Evolutionary conservation across 2,797 vertebrate species (phyloP), one percentile per base, ranked within the genome.

Genomic region (Momotus momota): DNA sequence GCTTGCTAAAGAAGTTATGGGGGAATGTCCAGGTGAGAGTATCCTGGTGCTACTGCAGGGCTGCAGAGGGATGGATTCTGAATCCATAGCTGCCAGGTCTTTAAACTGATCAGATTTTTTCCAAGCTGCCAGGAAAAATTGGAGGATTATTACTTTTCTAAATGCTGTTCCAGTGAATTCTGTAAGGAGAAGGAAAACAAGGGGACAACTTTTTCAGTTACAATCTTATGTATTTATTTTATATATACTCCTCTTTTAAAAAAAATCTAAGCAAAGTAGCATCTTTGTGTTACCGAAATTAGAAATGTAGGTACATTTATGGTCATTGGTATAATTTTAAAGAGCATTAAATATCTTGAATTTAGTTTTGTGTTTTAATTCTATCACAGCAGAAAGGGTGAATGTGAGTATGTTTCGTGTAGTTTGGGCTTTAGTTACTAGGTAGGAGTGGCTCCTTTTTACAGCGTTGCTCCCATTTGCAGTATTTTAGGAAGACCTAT

Each of bases 371-470:
- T 46, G 4, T 10, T 75, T 75, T 77, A 89, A 66, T 89, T 85
- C 35, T 55, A 65, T 33, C 19, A 25, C 21, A 71, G 51, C 43
- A 62, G 66, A 16, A 49, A 8, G 13, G 14, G 9, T 91, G 55
- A 27, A 23, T 81, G 29, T 29, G n/a, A 33, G 22, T 61, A 73
- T 7, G 12, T 20, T 75, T 11, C 1, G 0, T 1, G 1, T 33
- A 33, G 10, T 86, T 23, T 17, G 33, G 45, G 10, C 20, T 67
- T 67, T 29, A 26, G 45, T 81, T 51, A 35, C 35, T 41, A 62
- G 31, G 46, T 40, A 78, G 19, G 6, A 2, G 11, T 61, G 33
- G 14, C 40, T 79, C 6, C 57, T 35, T 67, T 33, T 46, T 35
- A n/a, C 26, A 51, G 33, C 38, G 46, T 31, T 48, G n/a, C 48